A percentile compares a stretch with the other conserved stretches of the same genome.
These are phyloP conservation scores for Centruroides vittatus DNA, from an alignment of 1,140 invertebrate species.

Conservation along the genomic window DNA sequence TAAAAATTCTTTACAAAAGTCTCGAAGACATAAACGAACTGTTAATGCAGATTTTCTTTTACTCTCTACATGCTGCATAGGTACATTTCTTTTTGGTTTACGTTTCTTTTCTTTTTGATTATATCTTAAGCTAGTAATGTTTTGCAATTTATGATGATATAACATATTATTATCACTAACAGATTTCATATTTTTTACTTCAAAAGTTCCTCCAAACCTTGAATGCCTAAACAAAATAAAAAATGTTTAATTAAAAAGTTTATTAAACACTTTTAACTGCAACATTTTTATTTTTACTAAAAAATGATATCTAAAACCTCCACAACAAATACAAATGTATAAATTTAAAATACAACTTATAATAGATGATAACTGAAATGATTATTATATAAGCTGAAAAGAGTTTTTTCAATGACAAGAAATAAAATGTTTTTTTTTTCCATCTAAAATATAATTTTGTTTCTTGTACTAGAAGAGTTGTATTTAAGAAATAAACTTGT, in stretches of 20 bases:
- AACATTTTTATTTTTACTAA: too few relatives aligned
- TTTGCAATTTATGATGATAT: slow-evolving; percentile 65
- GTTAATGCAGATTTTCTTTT: slow-evolving; percentile 50
- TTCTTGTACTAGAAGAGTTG: too few relatives aligned
- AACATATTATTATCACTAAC: slow-evolving; percentile 81
- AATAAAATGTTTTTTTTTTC: too few relatives aligned
- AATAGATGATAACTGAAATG: too few relatives aligned
- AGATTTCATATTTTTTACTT: slow-evolving; percentile 83
- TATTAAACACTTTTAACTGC: neutral
- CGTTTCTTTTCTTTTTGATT: slow-evolving; percentile 51
- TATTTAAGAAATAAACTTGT: too few relatives aligned
- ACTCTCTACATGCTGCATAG: slow-evolving; percentile 37
- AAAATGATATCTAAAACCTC: too few relatives aligned
- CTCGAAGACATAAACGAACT: slow-evolving; percentile 73
- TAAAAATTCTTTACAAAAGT: slow-evolving; percentile 87
- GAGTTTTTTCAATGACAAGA: too few relatives aligned
- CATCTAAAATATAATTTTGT: too few relatives aligned
- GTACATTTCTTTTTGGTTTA: slow-evolving; percentile 47
- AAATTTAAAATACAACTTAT: neutral
- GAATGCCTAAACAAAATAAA: too few relatives aligned
- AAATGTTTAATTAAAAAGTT: too few relatives aligned
- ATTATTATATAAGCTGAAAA: too few relatives aligned
- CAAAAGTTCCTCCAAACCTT: slow-evolving; percentile 15
- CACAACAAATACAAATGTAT: too few relatives aligned
- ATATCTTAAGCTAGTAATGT: slow-evolving; percentile 58